Evolutionary conservation across 2,888 invertebrate species (phyloP).

Genomic region (Chouioia cunea): DNA sequence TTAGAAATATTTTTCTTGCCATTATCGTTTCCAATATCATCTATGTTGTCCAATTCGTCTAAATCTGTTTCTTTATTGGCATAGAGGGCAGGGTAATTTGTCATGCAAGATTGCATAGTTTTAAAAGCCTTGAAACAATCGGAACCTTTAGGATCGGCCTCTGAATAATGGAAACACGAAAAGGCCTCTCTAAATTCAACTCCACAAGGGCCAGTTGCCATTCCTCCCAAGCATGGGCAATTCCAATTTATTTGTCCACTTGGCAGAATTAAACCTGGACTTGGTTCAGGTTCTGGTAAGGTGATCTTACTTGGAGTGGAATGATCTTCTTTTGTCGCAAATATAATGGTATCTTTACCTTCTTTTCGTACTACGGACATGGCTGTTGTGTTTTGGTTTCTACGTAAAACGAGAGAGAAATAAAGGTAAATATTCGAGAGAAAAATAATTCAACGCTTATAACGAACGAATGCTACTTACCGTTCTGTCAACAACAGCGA

Average conservation of each 20-base stretch:
- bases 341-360: conserved; percentile 87
- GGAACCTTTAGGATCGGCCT: conserved; percentile 90
- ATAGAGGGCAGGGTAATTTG: conserved; percentile 87
- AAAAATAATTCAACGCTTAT: conserved; percentile 3
- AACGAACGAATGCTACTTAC: conserved; percentile 11
- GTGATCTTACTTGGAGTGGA: conserved; percentile 77
- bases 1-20: not conserved
- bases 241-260: conserved; percentile 96
- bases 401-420: not conserved
- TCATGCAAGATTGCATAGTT: conserved; percentile 92
- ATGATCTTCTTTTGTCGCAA: conserved; percentile 86
- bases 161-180: conserved; percentile 93
- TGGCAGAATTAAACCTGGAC: conserved; percentile 84
- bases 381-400: conserved; percentile 19
- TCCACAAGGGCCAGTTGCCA: conserved; percentile 97
- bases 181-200: conserved; percentile 93
- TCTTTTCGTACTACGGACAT: conserved; percentile 65
- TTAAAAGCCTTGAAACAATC: conserved; percentile 93
- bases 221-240: conserved; percentile 97
- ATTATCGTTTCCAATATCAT: conserved; percentile 9
- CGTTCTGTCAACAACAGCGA: conserved; percentile 2
- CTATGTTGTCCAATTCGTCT: conserved; percentile 70
- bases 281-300: conserved; percentile 80
- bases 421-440: not conserved
- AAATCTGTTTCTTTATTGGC: conserved; percentile 77